Evolutionary conservation across 2,797 vertebrate species (phyloP).

Genomic region (Lagorchestes hirsutus): DNA sequence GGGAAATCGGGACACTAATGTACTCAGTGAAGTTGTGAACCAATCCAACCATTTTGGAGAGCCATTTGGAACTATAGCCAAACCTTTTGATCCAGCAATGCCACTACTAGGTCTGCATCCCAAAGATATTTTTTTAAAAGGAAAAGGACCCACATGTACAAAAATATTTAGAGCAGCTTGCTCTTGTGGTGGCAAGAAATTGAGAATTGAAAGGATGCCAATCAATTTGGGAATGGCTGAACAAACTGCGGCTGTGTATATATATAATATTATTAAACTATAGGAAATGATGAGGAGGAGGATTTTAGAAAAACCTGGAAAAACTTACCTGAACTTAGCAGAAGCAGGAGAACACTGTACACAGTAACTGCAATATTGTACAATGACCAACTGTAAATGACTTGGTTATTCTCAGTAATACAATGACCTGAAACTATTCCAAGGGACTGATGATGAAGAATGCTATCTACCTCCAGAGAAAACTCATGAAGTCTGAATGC

Average conservation of each 20-base stretch:
- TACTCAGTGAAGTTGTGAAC: background rate
- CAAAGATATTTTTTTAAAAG: background rate
- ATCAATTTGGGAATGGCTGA: background rate
- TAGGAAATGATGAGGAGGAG: too few relatives aligned
- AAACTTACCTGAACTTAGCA: background rate
- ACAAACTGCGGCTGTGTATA: too few relatives aligned
- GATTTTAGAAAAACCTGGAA: background rate
- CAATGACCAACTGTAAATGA: background rate
- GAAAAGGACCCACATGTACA: background rate
- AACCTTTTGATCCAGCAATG: background rate
- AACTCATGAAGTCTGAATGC: background rate
- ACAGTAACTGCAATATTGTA: background rate
- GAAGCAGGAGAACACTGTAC: background rate
- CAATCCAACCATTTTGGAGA: background rate
- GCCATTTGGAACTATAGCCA: background rate
- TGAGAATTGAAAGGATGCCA: background rate
- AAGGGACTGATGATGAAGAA: background rate
- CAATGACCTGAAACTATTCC: background rate
- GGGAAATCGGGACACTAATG: background rate
- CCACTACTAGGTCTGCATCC: background rate
- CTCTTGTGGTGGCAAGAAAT: background rate
- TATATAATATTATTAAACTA: too few relatives aligned
- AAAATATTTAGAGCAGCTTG: background rate
- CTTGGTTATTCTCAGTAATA: background rate
- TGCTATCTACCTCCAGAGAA: background rate